Evolutionary conservation across 1,140 invertebrate species (phyloP).

Genomic region (Holcopasites calliopsidis): DNA sequence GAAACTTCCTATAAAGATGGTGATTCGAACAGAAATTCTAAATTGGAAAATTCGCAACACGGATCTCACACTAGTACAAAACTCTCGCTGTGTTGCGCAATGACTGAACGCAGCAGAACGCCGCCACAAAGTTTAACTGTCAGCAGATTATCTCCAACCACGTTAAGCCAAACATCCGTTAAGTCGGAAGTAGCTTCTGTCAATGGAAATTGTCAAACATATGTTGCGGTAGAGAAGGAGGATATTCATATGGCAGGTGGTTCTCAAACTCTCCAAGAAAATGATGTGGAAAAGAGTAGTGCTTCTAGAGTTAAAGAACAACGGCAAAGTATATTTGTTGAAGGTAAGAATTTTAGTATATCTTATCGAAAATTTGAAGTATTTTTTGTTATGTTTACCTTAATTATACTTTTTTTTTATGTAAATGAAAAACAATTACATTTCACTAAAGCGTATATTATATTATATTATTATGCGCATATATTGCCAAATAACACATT

Average conservation of each 20-base stretch:
- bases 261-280: slow-evolving; percentile 29
- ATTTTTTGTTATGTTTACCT: not conserved
- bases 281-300: slow-evolving; percentile 37
- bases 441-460: no score
- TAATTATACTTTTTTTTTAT: no score
- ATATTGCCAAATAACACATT: not conserved
- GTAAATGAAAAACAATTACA: no score
- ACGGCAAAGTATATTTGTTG: slow-evolving; percentile 51
- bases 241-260: slow-evolving; percentile 21
- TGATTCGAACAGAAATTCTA: slow-evolving; percentile 68
- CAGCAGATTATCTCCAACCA: slow-evolving; percentile 72
- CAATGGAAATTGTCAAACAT: slow-evolving; percentile 68
- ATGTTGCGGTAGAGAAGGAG: slow-evolving; percentile 64
- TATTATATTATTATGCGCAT: no score
- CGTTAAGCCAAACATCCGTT: slow-evolving; percentile 69
- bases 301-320: slow-evolving; percentile 45
- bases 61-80: slow-evolving; percentile 76
- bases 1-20: slow-evolving; percentile 69
- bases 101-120: slow-evolving; percentile 76
- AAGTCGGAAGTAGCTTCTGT: slow-evolving; percentile 71
- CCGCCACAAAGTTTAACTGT: slow-evolving; percentile 74
- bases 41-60: slow-evolving; percentile 73
- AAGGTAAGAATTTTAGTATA: slow-evolving; percentile 58
- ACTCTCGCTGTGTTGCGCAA: slow-evolving; percentile 76
- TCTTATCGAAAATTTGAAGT: not conserved